Evolutionary conservation across 2,113 vertebrate genomes (phyloP), one percentile per base, ranked within the genome.

Genomic region (Phodopus roborovskii): DNA sequence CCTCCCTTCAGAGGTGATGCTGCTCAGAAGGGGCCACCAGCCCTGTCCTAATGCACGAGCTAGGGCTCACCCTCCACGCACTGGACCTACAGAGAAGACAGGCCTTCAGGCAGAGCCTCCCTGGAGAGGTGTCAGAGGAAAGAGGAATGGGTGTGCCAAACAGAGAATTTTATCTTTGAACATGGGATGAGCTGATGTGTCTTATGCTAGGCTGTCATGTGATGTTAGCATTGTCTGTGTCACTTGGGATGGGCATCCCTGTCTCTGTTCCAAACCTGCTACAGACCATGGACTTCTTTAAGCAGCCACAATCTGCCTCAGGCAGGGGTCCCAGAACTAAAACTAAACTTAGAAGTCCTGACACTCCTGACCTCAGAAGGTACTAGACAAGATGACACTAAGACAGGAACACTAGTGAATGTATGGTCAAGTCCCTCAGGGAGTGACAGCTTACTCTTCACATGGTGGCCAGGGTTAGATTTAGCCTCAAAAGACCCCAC

Each of bases 251-350:
- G 1, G 13, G 45, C n/a, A 48, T 39, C 28, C 1, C 48, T 8
- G 33, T 19, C 50, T 64, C 71, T 30, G 1, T 4, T 68, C 56
- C 15, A 19, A 9, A 45, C 13, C 68, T 5, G 12, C 8, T 33
- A 22, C 0, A 5, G 26, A 4, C 50, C 45, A 20, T 9, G 0
- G 10, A 22, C n/a, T 62, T 20, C 22, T 50, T n/a, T 22, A 5
- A 30, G 36, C 1, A 53, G 13, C 22, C 10, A 58, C 8, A 13
- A 22, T 17, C 10, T 22, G 26, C n/a, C 66, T n/a, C 1, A 5
- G 19, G 19, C 19, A 5, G 36, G 16, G 30, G 19, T 1, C 33
- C 48, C 36, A 16, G 30, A 13, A 13, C 56, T n/a, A 12, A 8
- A 39, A 3, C 0, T 11, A 26, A 24, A 24, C 4, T 17, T 7